A percentile compares a stretch with the other conserved stretches of the same genome.
These are phyloP conservation scores for Agrypnia vestita DNA, from an alignment of 1,140 invertebrate species.

Conservation along the genomic window DNA sequence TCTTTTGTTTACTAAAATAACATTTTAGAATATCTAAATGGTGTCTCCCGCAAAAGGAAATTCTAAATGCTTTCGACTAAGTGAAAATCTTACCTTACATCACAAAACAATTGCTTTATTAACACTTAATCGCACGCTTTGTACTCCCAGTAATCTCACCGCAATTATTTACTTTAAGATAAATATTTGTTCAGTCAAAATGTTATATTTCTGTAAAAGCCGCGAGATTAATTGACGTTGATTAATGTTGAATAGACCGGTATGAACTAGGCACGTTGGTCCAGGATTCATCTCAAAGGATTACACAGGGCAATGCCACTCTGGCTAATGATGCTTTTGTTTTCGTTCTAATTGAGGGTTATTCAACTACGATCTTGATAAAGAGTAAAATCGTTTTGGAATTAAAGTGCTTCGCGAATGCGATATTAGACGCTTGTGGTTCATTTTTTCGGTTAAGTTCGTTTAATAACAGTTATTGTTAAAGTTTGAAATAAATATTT, in stretches of 20 bases:
- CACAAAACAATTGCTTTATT: too few species aligned
- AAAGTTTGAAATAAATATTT: too few species aligned
- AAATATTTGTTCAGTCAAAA: neutral
- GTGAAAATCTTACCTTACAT: too few species aligned
- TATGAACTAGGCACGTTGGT: neutral
- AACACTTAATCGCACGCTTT: neutral
- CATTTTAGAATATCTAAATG: too few species aligned
- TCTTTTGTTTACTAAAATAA: too few species aligned
- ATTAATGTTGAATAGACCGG: too few species aligned
- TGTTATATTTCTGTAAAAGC: too few species aligned
- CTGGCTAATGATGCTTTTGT: constrained; percentile 29
- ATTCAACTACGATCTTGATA: constrained; percentile 12
- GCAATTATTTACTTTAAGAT: neutral
- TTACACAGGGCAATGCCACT: neutral
- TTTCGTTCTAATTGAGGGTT: constrained; percentile 12
- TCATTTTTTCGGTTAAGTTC: too few species aligned
- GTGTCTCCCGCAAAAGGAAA: too few species aligned
- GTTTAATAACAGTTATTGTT: too few species aligned
- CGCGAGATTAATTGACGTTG: too few species aligned
- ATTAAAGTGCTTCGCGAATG: neutral
- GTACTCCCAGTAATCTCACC: neutral
- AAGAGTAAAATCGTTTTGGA: neutral
- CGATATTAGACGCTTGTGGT: neutral
- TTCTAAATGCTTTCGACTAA: too few species aligned
- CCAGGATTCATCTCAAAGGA: neutral